phyloP scores from a whole-genome alignment of 2,113 vertebrate species.

The Arenaria interpres region DNA sequence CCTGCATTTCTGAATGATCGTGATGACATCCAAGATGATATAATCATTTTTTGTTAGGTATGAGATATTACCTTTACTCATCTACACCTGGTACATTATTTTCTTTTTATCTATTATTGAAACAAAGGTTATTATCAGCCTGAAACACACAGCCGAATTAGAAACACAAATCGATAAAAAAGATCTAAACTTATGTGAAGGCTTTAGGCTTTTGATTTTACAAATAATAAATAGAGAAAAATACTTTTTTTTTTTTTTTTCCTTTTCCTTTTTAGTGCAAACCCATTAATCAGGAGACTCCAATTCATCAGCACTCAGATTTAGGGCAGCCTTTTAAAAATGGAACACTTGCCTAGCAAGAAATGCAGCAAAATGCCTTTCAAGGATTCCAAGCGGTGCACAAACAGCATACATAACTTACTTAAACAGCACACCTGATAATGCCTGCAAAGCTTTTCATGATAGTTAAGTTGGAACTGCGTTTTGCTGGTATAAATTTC shows the following conservation, averaged over 20 bases:
- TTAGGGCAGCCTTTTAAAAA: slow-evolving; percentile 24
- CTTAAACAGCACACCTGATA: not conserved
- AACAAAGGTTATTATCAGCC: slow-evolving; percentile 51
- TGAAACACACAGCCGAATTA: slow-evolving; percentile 15
- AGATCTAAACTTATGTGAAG: not conserved
- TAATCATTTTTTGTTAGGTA: not conserved
- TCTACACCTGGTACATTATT: not conserved
- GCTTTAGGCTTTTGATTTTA: not conserved
- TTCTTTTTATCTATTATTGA: slow-evolving; percentile 50
- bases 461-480: not conserved
- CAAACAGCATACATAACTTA: not conserved
- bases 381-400: not conserved
- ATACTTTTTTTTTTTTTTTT: not conserved
- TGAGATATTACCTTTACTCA: slow-evolving; percentile 2
- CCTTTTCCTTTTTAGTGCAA: not conserved
- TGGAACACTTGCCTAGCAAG: slow-evolving; percentile 14
- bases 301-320: not conserved
- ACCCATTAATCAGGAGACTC: not conserved
- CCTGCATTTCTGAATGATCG: not conserved
- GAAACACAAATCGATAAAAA: not conserved
- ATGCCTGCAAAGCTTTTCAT: not conserved
- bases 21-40: slow-evolving; percentile 18
- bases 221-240: slow-evolving; percentile 7
- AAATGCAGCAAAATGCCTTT: slow-evolving; percentile 19
- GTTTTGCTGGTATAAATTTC: not conserved